phyloP scores from a whole-genome alignment of 2,888 invertebrate species.

The Drosophila hamatofila region DNA sequence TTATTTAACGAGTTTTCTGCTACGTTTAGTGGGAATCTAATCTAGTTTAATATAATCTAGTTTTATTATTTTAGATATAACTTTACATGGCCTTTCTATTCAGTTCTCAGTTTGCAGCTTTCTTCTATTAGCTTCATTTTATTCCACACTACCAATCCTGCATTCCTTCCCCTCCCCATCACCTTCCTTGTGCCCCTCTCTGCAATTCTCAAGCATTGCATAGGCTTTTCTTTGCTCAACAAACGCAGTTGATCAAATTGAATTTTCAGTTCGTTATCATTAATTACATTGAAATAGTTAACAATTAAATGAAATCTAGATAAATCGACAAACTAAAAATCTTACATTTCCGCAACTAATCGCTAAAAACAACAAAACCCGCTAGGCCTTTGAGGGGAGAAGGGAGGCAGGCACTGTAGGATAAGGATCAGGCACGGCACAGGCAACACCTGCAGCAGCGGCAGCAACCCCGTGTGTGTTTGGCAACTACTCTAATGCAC shows the following conservation, averaged over 20 bases:
- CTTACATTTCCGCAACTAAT: conserved; percentile 49
- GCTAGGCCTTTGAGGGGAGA: conserved; percentile 66
- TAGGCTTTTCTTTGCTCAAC: neutral
- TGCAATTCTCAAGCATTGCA: neutral
- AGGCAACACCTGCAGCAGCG: conserved; percentile 76
- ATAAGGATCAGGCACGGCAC: conserved; percentile 50
- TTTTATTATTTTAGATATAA: too few species aligned
- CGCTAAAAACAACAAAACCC: conserved; percentile 74
- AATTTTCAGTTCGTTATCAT: neutral
- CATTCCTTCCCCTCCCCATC: too few species aligned
- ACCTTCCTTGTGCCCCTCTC: too few species aligned
- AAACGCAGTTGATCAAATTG: neutral
- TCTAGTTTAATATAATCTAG: too few species aligned
- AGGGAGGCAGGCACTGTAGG: conserved; percentile 11
- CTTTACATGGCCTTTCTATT: too few species aligned
- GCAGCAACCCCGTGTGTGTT: conserved; percentile 56
- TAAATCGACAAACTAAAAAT: conserved; percentile 46
- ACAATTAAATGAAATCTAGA: conserved; percentile 54
- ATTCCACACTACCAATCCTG: too few species aligned
- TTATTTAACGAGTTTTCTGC: too few species aligned
- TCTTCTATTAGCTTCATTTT: too few species aligned
- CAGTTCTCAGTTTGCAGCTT: too few species aligned
- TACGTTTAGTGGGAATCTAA: too few species aligned
- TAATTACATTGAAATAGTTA: conserved; percentile 9
- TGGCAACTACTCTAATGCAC: conserved; percentile 61